Conservation (phyloP, 2,888 invertebrate species). For the Pyrocoelia pectoralis region DNA sequence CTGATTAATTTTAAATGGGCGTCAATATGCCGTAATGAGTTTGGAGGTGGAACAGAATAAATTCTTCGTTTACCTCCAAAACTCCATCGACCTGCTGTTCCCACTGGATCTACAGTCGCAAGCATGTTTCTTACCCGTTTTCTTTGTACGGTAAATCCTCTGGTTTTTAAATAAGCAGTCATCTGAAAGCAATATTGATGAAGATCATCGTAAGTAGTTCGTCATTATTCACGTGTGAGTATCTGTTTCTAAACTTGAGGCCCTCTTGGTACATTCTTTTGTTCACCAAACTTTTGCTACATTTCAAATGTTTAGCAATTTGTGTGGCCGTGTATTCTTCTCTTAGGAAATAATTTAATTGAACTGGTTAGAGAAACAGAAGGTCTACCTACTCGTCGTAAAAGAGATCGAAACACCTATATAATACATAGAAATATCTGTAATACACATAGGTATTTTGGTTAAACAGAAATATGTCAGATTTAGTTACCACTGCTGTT, state of each 20-base stretch:
- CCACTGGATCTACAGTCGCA: no score
- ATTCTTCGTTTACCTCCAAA: no score
- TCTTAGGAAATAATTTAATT: conserved; percentile 2
- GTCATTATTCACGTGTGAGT: not conserved
- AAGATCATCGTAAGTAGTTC: conserved; percentile 1
- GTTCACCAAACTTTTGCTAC: not conserved
- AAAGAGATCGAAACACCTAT: not conserved
- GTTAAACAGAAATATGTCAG: not conserved
- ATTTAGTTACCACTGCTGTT: conserved; percentile 4
- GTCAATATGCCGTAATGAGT: no score
- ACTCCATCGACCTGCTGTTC: no score
- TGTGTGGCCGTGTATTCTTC: not conserved
- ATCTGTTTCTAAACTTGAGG: conserved; percentile 1
- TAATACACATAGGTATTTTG: not conserved
- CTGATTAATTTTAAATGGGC: no score
- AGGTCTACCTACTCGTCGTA: not conserved
- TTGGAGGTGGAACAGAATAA: no score
- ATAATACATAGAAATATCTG: not conserved
- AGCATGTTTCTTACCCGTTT: no score
- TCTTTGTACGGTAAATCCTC: no score
- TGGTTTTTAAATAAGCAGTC: no score
- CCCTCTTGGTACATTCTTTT: conserved; percentile 3
- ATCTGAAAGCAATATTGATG: no score
- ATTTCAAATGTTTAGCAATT: conserved; percentile 4
- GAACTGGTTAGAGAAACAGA: conserved; percentile 3